Conservation (phyloP, 2,888 invertebrate genomes). For the Nebria brevicollis region DNA sequence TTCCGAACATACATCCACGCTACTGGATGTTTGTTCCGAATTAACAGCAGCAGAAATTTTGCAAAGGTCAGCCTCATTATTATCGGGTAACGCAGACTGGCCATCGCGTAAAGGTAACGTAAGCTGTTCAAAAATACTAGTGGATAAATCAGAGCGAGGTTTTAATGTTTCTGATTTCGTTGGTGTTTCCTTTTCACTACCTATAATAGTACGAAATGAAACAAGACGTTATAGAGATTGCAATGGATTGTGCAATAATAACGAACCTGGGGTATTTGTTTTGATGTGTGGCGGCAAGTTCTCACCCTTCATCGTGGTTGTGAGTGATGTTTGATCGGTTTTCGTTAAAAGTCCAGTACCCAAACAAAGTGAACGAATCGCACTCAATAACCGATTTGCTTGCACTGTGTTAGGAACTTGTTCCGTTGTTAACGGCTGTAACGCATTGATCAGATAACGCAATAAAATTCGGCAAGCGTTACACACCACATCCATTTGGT, state of each 20-base stretch:
- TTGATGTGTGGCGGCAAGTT: slow-evolving; percentile 67
- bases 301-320: slow-evolving; percentile 79
- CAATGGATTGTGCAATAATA: too few species aligned
- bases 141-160: slow-evolving; percentile 75
- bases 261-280: slow-evolving; percentile 60
- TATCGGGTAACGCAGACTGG: slow-evolving; percentile 56
- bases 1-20: slow-evolving; percentile 44
- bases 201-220: slow-evolving; percentile 49
- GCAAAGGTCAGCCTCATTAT: slow-evolving; percentile 33
- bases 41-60: slow-evolving; percentile 31
- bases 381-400: slow-evolving; percentile 69
- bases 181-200: slow-evolving; percentile 66
- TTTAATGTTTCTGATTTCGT: slow-evolving; percentile 69
- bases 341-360: slow-evolving; percentile 76
- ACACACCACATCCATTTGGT: slow-evolving; percentile 73
- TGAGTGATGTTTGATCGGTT: slow-evolving; percentile 80
- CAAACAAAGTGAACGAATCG: slow-evolving; percentile 78
- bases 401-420: slow-evolving; percentile 58
- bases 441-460: slow-evolving; percentile 68
- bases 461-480: slow-evolving; percentile 76
- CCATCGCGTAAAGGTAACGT: slow-evolving; percentile 74
- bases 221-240: neutral
- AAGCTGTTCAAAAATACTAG: slow-evolving; percentile 77
- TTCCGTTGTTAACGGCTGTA: slow-evolving; percentile 57
- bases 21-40: slow-evolving; percentile 34